Evolutionary conservation across 2,113 vertebrate species (phyloP), one percentile per base, ranked within the genome.

Genomic region (Psilopsiagon aurifrons): DNA sequence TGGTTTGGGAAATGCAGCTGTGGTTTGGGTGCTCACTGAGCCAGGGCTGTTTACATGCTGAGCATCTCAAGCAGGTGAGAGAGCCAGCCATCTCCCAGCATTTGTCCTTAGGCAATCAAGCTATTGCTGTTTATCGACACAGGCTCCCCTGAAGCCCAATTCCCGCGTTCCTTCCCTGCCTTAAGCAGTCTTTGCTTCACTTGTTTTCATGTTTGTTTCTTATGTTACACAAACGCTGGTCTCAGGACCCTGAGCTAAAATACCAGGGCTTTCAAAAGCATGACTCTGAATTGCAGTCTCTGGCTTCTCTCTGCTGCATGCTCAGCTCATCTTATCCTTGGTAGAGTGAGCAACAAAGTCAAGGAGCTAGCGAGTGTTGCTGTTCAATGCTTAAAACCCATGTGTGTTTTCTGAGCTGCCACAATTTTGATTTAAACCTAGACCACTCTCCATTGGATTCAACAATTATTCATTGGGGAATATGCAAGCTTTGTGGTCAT

Each of bases 161-260:
- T 74, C 68, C 83, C 86, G 43, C 44, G 13, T 92, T 93, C 93
- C 88, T 83, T 88, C 59, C 17, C 66, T 88, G 54, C 63, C 44
- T 82, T 70, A 77, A 93, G 78, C 64, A 43, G 20, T 51, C 68
- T 92, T 74, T 88, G 71, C 93, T 92, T 96, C 76, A 47, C 39
- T 92, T 92, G 68, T 86, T 96, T 94, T 79, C 55, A 19, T 70
- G 74, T 88, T 86, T 78, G 55, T 83, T 91, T 94, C 47, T 91
- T 83, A 70, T 71, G 25, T 93, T 95, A 47, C 51, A 71, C 82
- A 86, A 94, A 78, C 43, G 81, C 54, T 78, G 77, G 62, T 79
- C 39, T 89, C 55, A 43, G 55, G 46, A 55, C 68, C 51, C 54
- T 83, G 59, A 86, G 59, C 63, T 74, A 85, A 91, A 92, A 83